Evolutionary conservation across 2,888 invertebrate species (phyloP).

Genomic region (Quadriops clusia): DNA sequence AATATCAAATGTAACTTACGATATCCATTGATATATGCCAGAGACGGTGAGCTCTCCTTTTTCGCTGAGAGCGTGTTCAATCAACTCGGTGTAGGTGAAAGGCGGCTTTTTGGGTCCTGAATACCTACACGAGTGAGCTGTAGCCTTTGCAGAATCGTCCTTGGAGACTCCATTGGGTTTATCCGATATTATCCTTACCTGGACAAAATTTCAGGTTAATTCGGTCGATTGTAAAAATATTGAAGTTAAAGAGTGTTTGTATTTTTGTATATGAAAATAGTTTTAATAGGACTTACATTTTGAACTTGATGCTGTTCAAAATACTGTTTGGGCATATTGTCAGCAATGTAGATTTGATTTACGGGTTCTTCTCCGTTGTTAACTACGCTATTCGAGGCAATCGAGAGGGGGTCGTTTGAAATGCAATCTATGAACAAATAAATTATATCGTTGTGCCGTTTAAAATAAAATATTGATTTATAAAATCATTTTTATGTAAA

Average conservation of each 20-base stretch:
- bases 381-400: background rate
- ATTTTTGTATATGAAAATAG: no score
- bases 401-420: slow-evolving; percentile 7
- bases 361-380: background rate
- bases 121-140: slow-evolving; percentile 25
- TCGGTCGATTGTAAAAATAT: no score
- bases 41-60: slow-evolving; percentile 81
- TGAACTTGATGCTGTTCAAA: slow-evolving; percentile 19
- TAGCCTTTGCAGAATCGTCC: no score
- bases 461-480: no score
- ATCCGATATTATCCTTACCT: no score
- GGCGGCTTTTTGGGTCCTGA: slow-evolving; percentile 66
- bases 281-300: slow-evolving; percentile 16
- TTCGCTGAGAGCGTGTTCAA: slow-evolving; percentile 76
- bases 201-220: no score
- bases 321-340: slow-evolving; percentile 16
- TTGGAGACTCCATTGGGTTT: no score
- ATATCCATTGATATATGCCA: slow-evolving; percentile 87
- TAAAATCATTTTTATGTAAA: no score
- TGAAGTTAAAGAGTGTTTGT: no score
- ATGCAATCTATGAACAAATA: slow-evolving; percentile 9
- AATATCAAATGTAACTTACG: no score
- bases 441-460: no score
- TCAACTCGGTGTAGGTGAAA: slow-evolving; percentile 82
- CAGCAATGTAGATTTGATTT: slow-evolving; percentile 14